Evolutionary conservation across 2,797 vertebrate genomes (phyloP), one percentile per base, ranked within the genome.

Genomic region (Cossypha heuglini): DNA sequence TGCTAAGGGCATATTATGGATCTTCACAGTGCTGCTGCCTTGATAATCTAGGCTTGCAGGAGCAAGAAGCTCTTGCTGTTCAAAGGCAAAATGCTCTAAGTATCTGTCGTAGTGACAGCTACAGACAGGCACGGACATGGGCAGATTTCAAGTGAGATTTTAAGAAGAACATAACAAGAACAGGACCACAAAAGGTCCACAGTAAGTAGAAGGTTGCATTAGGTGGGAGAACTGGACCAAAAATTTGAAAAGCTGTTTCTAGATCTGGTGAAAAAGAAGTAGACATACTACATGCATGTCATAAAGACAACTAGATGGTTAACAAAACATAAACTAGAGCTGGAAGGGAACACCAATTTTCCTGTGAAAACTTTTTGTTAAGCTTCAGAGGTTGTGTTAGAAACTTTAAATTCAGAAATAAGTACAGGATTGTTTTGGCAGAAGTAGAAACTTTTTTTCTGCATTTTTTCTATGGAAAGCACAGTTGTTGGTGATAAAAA

Each of bases 231-330:
- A 58, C 18, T 13, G 29, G 35, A 52, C n/a, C n/a, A 63, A 68
- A 75, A 68, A 54, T 58, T 26, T 48, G 58, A 71, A 61, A 72
- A 45, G 22, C 31, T 61, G 12, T 6, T 89, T 77, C 54, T 68
- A 45, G 19, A 16, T 31, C 0, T 0, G 29, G 40, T 14, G 18
- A 71, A 72, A 74, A 59, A 84, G 13, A 20, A 77, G 26, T 18
- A 90, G 80, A 38, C 15, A 9, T 35, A 33, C 5, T 35, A 55
- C 7, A 28, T 33, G 11, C 16, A 26, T 9, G 5, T 68, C 29
- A 8, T 48, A 37, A 52, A 59, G 35, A 67, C 10, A 76, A 48
- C 9, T 4, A 24, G 43, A 71, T 59, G 57, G 15, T 25, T 58
- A 86, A 43, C 12, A 64, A 67, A 49, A 35, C 21, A 33, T 52